phyloP scores from a whole-genome alignment of 1,140 invertebrate genomes.

The Aradophagus sp. region DNA sequence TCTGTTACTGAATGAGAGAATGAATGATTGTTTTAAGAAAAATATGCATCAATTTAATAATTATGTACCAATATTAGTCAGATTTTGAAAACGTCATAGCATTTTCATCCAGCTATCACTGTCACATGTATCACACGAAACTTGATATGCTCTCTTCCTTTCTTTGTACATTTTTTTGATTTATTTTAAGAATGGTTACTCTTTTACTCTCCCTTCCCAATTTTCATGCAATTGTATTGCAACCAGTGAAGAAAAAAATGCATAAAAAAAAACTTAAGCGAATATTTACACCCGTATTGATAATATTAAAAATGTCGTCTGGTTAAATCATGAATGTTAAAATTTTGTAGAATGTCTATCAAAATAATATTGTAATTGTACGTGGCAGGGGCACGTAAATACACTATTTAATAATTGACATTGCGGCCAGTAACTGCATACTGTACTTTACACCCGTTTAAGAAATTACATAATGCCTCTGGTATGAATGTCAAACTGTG shows the following conservation, averaged over 20 bases:
- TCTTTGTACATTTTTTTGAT: conserved; percentile 40
- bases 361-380: conserved; percentile 48
- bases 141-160: conserved; percentile 34
- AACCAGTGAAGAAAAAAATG: conserved; percentile 6
- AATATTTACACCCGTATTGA: conserved; percentile 26
- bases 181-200: conserved; percentile 28
- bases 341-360: conserved; percentile 55
- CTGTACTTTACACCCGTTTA: conserved; percentile 62
- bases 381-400: conserved; percentile 51
- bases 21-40: conserved; percentile 48
- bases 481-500: conserved; percentile 70
- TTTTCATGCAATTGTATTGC: conserved; percentile 17
- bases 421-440: conserved; percentile 71
- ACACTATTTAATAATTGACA: conserved; percentile 66
- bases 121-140: conserved; percentile 20
- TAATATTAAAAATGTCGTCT: conserved; percentile 38
- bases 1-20: conserved; percentile 57
- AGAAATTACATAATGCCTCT: conserved; percentile 68
- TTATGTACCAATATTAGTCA: conserved; percentile 42
- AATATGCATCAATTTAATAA: conserved; percentile 42
- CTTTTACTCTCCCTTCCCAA: conserved; percentile 11
- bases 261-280: too few species aligned
- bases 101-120: conserved; percentile 40
- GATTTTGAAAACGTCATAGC: conserved; percentile 28
- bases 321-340: conserved; percentile 49